Percentiles rank a stretch among this genome's conserved stretches.
phyloP scores from a whole-genome alignment of 2,797 vertebrate species.

The Phrynocephalus forsythii region DNA sequence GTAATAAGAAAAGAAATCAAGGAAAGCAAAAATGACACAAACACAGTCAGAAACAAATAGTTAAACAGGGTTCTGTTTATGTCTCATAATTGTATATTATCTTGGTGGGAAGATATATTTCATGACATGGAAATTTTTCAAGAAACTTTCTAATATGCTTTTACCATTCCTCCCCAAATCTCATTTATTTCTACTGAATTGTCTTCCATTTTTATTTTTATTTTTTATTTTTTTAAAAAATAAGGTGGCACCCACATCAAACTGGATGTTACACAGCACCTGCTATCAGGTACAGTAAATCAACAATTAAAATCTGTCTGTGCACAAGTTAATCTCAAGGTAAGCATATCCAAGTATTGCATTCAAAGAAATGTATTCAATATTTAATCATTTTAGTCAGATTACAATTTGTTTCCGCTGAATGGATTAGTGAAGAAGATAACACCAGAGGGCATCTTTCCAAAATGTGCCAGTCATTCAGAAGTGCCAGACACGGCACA shows the following conservation, averaged over 20 bases:
- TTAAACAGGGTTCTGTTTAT: not conserved
- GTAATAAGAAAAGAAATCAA: not conserved
- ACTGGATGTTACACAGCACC: not conserved
- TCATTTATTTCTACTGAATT: not conserved
- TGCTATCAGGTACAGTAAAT: not conserved
- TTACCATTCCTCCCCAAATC: no score
- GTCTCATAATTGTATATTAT: not conserved
- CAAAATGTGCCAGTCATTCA: constrained; percentile 9
- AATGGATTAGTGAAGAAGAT: not conserved
- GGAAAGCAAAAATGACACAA: not conserved
- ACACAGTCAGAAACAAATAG: not conserved
- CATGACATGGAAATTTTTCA: not conserved
- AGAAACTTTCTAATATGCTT: no score
- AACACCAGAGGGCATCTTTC: constrained; percentile 6
- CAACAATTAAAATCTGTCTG: not conserved
- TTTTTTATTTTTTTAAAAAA: not conserved
- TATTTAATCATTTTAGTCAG: not conserved
- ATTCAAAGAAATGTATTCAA: not conserved
- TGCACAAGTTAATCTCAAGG: no score
- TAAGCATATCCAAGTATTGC: not conserved
- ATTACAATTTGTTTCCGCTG: not conserved
- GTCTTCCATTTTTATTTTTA: not conserved
- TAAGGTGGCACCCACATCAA: not conserved
- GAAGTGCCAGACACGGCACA: not conserved
- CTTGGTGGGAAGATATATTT: not conserved